Evolutionary conservation across 2,113 vertebrate species (phyloP).

Genomic region (Dasypus novemcinctus): DNA sequence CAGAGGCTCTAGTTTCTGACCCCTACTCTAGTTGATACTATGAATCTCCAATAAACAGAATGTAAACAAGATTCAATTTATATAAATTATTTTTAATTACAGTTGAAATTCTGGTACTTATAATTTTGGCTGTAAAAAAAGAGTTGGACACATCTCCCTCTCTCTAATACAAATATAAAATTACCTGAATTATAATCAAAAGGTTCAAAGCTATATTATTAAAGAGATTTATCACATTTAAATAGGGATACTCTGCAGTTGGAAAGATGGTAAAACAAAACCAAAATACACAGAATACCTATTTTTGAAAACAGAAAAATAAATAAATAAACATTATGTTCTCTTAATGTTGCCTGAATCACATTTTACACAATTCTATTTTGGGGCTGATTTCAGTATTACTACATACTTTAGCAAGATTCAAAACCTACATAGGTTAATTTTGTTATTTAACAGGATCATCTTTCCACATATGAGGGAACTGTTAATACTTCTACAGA

Average conservation of each 20-base stretch:
- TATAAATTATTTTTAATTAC: slow-evolving; percentile 36
- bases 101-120: slow-evolving; percentile 28
- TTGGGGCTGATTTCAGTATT: background rate
- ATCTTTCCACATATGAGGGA: background rate
- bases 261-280: background rate
- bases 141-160: background rate
- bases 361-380: slow-evolving; percentile 18
- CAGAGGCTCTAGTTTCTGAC: background rate
- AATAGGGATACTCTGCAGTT: background rate
- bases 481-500: background rate
- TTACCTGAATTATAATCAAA: background rate
- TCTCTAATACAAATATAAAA: slow-evolving; percentile 8
- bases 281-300: background rate
- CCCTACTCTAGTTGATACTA: background rate
- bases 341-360: background rate
- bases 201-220: background rate
- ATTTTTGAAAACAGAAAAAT: background rate
- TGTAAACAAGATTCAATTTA: slow-evolving; percentile 15
- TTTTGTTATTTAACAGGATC: slow-evolving; percentile 6
- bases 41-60: slow-evolving; percentile 20
- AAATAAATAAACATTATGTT: slow-evolving; percentile 16
- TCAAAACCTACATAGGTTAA: slow-evolving; percentile 26
- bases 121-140: slow-evolving; percentile 21
- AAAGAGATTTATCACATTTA: slow-evolving; percentile 23
- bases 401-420: background rate